Evolutionary conservation across 92 coral and sea anemone genomes (phyloP).

Genomic region (Diadumene lineata): DNA sequence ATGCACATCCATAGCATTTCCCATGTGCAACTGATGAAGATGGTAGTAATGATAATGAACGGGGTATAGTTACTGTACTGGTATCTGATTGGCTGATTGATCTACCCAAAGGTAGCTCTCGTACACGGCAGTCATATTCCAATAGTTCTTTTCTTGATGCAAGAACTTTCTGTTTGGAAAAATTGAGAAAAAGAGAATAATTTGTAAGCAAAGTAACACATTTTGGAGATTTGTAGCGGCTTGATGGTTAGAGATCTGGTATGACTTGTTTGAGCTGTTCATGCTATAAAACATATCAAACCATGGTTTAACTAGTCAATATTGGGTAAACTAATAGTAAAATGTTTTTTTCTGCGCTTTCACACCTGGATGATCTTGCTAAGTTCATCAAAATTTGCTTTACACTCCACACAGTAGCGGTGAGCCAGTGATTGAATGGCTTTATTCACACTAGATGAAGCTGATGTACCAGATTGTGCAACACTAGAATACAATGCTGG

Average conservation of each 20-base stretch:
- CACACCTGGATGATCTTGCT: conserved; percentile 96
- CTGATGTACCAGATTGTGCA: conserved; percentile 45
- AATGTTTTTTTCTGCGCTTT: background rate
- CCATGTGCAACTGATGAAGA: conserved; percentile 74
- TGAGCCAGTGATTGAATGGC: conserved; percentile 96
- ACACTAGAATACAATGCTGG: conserved; percentile 18
- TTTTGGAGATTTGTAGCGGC: too few species aligned
- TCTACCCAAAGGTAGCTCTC: conserved; percentile 41
- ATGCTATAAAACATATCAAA: too few species aligned
- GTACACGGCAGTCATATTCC: conserved; percentile 92
- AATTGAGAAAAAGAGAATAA: background rate
- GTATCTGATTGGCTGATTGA: conserved; percentile 46
- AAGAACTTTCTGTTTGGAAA: conserved; percentile 77
- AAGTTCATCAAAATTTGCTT: conserved; percentile 92
- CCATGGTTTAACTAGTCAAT: too few species aligned
- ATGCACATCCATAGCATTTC: conserved; percentile 94
- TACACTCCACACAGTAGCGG: conserved; percentile 96
- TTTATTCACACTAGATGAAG: conserved; percentile 80
- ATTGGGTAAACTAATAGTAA: too few species aligned
- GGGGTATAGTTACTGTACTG: conserved; percentile 27
- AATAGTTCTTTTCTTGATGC: conserved; percentile 94
- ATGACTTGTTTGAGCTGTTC: too few species aligned
- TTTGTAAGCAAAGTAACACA: too few species aligned
- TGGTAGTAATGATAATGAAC: conserved; percentile 56
- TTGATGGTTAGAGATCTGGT: too few species aligned